Base-by-base conservation (phyloP, 2,113 vertebrate species). In the Hippocampus zosterae region DNA sequence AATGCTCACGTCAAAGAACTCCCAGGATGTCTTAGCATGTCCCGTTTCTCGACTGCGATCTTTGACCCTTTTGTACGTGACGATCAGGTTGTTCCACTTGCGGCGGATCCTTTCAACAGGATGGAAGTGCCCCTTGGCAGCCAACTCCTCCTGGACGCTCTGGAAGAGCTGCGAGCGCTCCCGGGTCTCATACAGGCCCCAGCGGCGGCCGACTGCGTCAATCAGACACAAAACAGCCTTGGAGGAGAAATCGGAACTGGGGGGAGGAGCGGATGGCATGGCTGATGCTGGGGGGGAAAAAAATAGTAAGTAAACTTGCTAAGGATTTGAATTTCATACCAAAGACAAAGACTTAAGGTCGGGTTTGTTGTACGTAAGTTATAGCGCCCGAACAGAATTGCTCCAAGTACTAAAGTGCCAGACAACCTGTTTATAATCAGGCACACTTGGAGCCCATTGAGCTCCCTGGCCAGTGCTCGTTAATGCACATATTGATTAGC, bases 81-180 rank as follows among this genome's bases (percentile, higher is more conserved):
- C 92, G 19, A 93, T 92, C 18, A 93, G 90, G 75, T 92, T 93
- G 81, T 93, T 93, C 92, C 92, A 93, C 72, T 93, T 93, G 71
- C 91, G 89, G 21, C 90, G 87, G 69, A 93, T 92, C 76, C 88
- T 90, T 72, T 92, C 91, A 0, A 92, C 89, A 3, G 92, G 91
- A 68, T 91, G 82, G 9, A 85, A 19, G 66, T 92, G 88, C 0
- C 92, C 92, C 56, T 90, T 90, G 9, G 79, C 74, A 37, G 90
- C 90, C 85, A 93, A 84, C 74, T 93, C 91, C 75, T 88, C 88
- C 82, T 93, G 91, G 74, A 92, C 90, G 8, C 88, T 91, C 76
- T 92, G 90, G 82, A 93, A 93, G 79, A 93, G 91, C 74, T 91
- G 91, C 0, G 91, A 90, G 23, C 91, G 91, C 21, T 92, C 92